phyloP scores from a whole-genome alignment of 2,797 vertebrate genomes.

The Anabacerthia variegaticeps region DNA sequence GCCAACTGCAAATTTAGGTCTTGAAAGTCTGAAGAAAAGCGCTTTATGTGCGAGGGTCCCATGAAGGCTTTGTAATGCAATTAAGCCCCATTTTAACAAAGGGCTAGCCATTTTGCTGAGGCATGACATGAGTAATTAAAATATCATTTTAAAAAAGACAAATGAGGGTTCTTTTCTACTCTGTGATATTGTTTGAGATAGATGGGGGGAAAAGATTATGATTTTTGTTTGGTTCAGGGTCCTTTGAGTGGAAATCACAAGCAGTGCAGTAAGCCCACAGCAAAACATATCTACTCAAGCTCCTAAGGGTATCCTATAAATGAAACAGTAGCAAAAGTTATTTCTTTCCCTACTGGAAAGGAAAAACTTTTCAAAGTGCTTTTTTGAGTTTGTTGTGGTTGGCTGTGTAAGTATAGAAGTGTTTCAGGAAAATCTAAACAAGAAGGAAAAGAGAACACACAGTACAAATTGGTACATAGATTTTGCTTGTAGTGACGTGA shows the following conservation, averaged over 20 bases:
- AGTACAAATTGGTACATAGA: neutral
- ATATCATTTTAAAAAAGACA: constrained; percentile 66
- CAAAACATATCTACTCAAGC: neutral
- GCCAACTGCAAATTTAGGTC: constrained; percentile 83
- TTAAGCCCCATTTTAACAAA: constrained; percentile 75
- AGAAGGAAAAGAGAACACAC: neutral
- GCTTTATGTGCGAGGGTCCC: constrained; percentile 69
- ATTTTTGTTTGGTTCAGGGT: constrained; percentile 24
- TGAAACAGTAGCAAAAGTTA: neutral
- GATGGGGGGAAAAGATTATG: neutral
- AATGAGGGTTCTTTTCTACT: constrained; percentile 49
- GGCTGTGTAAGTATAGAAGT: neutral
- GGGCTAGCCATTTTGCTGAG: constrained; percentile 64
- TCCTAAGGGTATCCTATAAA: neutral
- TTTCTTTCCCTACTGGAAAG: neutral
- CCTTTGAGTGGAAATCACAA: neutral
- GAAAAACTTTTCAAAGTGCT: neutral
- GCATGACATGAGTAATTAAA: constrained; percentile 72
- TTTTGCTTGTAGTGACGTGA: neutral
- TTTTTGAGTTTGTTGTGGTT: neutral
- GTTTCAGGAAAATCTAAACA: neutral
- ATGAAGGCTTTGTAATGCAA: constrained; percentile 65
- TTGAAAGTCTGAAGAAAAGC: constrained; percentile 76
- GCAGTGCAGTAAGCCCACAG: neutral
- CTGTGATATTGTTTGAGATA: constrained; percentile 40